Conservation (phyloP, 2,113 vertebrate species). For the Hemibagrus wyckioides region DNA sequence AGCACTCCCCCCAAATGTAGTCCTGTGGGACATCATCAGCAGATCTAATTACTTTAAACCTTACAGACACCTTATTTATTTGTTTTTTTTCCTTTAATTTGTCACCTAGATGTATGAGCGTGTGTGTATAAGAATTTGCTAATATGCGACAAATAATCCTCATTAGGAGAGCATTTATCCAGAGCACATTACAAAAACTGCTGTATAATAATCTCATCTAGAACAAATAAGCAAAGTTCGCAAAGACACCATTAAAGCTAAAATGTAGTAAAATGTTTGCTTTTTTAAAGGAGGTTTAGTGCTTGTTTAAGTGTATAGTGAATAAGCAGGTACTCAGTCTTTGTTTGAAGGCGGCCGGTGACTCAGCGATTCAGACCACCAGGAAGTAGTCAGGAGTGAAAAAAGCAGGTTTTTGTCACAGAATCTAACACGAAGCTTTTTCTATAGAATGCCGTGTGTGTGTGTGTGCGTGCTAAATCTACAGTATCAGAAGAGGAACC, state of each 20-base stretch:
- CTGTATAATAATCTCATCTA: not conserved
- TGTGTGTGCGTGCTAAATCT: too few relatives aligned
- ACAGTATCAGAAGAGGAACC: not conserved
- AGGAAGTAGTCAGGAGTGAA: not conserved
- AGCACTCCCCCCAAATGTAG: not conserved
- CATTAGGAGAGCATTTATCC: not conserved
- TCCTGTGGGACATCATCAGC: not conserved
- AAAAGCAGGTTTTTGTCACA: not conserved
- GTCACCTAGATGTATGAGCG: not conserved
- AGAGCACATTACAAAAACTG: not conserved
- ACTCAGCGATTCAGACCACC: not conserved
- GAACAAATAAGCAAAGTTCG: not conserved
- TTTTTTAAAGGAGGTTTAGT: not conserved
- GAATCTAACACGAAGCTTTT: not conserved
- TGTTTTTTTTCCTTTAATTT: not conserved
- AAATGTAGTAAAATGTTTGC: not conserved
- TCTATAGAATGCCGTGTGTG: not conserved
- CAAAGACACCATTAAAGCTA: not conserved
- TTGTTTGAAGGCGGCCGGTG: not conserved
- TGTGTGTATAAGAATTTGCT: not conserved
- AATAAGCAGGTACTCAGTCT: not conserved
- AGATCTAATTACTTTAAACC: not conserved
- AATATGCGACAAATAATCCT: not conserved
- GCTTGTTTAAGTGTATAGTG: not conserved
- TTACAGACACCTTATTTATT: not conserved